These are phyloP conservation scores for Tyrannus savana DNA, from an alignment of 2,113 vertebrate species.

Conservation along the genomic window DNA sequence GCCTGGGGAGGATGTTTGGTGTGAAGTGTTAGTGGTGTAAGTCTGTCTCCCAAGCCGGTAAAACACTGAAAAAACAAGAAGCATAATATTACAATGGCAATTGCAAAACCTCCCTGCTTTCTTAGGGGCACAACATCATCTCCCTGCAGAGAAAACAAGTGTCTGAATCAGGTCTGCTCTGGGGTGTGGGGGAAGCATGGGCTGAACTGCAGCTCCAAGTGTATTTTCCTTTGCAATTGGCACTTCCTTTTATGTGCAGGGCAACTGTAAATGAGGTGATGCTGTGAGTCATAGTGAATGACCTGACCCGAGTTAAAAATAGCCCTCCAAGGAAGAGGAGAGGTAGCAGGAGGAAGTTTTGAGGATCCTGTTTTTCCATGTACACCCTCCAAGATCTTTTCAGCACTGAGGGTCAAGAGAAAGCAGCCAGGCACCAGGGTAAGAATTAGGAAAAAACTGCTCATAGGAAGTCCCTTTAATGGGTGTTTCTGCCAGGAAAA, in stretches of 20 bases:
- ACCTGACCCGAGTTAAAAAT: slow-evolving; percentile 26
- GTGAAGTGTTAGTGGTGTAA: not conserved
- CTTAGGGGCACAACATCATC: not conserved
- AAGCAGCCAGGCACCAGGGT: not conserved
- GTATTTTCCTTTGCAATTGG: not conserved
- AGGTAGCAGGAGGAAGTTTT: slow-evolving; percentile 9
- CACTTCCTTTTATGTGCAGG: not conserved
- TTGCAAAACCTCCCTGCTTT: not conserved
- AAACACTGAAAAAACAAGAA: not conserved
- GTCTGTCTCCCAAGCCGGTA: not conserved
- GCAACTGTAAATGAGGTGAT: not conserved
- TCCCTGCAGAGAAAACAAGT: not conserved
- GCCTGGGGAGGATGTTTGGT: not conserved
- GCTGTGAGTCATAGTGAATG: not conserved
- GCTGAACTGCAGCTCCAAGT: not conserved
- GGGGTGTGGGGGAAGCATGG: not conserved
- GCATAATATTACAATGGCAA: rapidly evolving
- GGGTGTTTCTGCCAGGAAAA: not conserved
- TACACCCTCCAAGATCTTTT: not conserved
- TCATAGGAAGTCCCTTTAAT: not conserved
- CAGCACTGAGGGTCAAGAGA: not conserved
- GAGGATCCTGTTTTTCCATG: not conserved
- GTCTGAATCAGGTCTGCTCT: not conserved
- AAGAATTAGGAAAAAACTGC: not conserved
- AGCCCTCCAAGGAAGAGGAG: not conserved